Evolutionary conservation across 1,140 invertebrate species (phyloP).

Genomic region (Ephestia elutella): DNA sequence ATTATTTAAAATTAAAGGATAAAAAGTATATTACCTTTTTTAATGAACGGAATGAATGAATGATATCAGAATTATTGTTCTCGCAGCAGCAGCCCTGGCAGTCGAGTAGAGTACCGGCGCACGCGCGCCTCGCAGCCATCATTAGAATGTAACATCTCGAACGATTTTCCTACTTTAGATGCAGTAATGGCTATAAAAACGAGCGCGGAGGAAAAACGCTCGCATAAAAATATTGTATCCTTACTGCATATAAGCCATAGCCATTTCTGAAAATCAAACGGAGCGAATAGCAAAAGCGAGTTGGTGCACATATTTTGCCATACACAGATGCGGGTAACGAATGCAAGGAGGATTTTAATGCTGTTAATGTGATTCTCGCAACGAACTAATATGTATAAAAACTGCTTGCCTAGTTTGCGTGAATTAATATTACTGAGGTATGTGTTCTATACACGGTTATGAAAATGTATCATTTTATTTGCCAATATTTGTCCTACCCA

Average conservation of each 20-base stretch:
- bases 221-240: slow-evolving; percentile 74
- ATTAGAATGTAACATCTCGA: slow-evolving; percentile 71
- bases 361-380: slow-evolving; percentile 65
- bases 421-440: not conserved
- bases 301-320: slow-evolving; percentile 68
- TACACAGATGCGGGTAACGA: slow-evolving; percentile 61
- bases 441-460: not conserved
- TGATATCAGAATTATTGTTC: not conserved
- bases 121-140: slow-evolving; percentile 54
- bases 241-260: slow-evolving; percentile 58
- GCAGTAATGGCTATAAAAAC: slow-evolving; percentile 66
- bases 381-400: slow-evolving; percentile 13
- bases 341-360: slow-evolving; percentile 71
- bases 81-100: slow-evolving; percentile 37
- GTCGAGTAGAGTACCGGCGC: slow-evolving; percentile 50
- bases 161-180: slow-evolving; percentile 72
- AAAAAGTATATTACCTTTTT: not conserved
- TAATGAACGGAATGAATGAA: not conserved
- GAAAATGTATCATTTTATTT: no score
- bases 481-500: no score
- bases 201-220: slow-evolving; percentile 53
- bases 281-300: slow-evolving; percentile 58
- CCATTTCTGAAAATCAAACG: slow-evolving; percentile 74
- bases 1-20: not conserved
- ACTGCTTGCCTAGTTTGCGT: not conserved